These are phyloP conservation scores for Philhelius pedissequus DNA, from an alignment of 2,888 invertebrate species.

Conservation along the genomic window DNA sequence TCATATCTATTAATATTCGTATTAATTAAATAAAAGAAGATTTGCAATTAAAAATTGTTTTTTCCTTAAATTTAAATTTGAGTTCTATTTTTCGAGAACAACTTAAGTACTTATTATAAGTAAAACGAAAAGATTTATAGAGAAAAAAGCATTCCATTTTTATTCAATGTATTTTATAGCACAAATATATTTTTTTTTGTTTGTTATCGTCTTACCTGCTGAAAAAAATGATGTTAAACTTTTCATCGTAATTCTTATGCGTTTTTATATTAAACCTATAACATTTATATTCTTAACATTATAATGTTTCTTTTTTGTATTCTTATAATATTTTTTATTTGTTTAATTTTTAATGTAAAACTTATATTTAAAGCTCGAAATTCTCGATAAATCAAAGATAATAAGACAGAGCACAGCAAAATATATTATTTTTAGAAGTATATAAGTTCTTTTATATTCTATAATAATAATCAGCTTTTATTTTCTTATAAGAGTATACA, in stretches of 20 bases:
- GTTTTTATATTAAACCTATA: slow-evolving; percentile 56
- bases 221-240: slow-evolving; percentile 33
- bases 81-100: no score
- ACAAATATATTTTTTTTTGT: slow-evolving; percentile 60
- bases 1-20: no score
- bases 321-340: slow-evolving; percentile 4
- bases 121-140: background rate
- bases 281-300: slow-evolving; percentile 57
- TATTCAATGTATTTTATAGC: slow-evolving; percentile 68
- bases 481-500: slow-evolving; percentile 54
- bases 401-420: slow-evolving; percentile 61
- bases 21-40: no score
- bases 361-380: slow-evolving; percentile 64
- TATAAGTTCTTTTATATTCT: background rate
- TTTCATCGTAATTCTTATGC: slow-evolving; percentile 2
- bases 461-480: slow-evolving; percentile 12
- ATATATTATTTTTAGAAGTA: slow-evolving; percentile 39
- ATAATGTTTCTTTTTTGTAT: slow-evolving; percentile 30
- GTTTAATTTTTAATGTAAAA: slow-evolving; percentile 23
- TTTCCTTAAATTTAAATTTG: no score
- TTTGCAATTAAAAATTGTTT: no score
- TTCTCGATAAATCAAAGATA: slow-evolving; percentile 53
- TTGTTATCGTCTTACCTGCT: slow-evolving; percentile 40
- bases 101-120: background rate
- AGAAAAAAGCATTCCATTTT: slow-evolving; percentile 67